Evolutionary conservation across 2,797 vertebrate genomes (phyloP).

Genomic region (Sardinella longiceps): DNA sequence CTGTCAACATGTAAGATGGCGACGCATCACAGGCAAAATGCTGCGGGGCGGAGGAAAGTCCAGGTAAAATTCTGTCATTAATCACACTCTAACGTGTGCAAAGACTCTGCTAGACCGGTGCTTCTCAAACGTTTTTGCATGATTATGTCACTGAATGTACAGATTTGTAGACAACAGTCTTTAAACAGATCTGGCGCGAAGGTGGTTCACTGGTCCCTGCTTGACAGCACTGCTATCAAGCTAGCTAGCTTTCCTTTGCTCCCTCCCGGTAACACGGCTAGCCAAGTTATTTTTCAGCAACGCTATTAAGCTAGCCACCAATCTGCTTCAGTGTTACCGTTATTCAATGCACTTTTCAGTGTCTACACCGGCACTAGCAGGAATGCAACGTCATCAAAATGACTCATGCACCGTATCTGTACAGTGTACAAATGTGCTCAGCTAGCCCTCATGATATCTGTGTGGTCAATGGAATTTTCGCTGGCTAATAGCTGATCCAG

Average conservation of each 20-base stretch:
- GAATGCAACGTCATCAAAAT: neutral
- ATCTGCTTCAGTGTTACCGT: neutral
- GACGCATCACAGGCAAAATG: slow-evolving; percentile 89
- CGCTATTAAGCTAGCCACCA: neutral
- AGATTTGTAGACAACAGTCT: slow-evolving; percentile 7
- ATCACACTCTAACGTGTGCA: neutral
- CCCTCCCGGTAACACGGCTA: neutral
- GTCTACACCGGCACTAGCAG: neutral
- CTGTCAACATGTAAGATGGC: slow-evolving; percentile 93
- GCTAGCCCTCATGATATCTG: neutral
- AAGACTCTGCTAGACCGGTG: neutral
- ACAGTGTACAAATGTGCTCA: neutral
- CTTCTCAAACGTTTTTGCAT: neutral
- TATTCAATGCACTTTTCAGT: neutral
- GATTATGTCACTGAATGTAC: neutral
- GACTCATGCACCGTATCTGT: neutral
- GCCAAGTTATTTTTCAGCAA: neutral
- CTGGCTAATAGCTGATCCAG: neutral
- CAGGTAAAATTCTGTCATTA: slow-evolving; percentile 71
- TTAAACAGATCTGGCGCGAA: neutral
- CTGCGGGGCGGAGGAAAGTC: slow-evolving; percentile 88
- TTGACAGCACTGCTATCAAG: neutral
- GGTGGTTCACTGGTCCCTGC: slow-evolving; percentile 2
- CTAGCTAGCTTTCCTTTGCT: slow-evolving; percentile 16
- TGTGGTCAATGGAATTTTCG: neutral